These are phyloP conservation scores for Siderastrea radians DNA, from an alignment of 92 coral and sea anemone species.

Conservation along the genomic window DNA sequence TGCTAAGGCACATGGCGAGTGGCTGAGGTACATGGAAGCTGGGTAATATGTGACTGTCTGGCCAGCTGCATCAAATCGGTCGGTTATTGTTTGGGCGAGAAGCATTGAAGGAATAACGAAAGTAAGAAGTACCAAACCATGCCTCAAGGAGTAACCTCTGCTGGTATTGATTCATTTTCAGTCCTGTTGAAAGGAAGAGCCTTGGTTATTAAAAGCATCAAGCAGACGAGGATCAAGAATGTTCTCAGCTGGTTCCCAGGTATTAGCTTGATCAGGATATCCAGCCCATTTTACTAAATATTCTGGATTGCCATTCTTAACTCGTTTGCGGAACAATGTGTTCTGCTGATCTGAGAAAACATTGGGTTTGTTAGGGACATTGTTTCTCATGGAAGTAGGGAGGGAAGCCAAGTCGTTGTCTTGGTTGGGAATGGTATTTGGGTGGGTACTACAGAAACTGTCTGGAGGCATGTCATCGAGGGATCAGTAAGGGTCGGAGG, in stretches of 20 bases:
- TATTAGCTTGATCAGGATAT: not conserved
- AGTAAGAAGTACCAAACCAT: not conserved
- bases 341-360: not conserved
- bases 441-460: conserved; percentile 1
- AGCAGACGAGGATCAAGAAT: conserved; percentile 22
- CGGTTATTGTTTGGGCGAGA: not conserved
- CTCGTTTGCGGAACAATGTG: not conserved
- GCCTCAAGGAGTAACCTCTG: too few species aligned
- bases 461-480: conserved; percentile 16
- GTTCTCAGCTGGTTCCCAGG: conserved; percentile 57
- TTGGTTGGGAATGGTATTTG: not conserved
- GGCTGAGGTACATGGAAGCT: not conserved
- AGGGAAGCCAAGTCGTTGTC: not conserved
- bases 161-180: too few species aligned
- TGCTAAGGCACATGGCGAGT: not conserved
- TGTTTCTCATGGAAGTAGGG: not conserved
- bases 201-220: not conserved
- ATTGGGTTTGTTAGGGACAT: too few species aligned
- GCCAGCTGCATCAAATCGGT: not conserved
- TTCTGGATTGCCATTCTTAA: conserved; percentile 3
- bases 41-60: conserved; percentile 1
- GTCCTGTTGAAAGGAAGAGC: not conserved
- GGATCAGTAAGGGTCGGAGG: not conserved
- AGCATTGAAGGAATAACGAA: not conserved
- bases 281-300: conserved; percentile 46